phyloP scores from a whole-genome alignment of 1,140 invertebrate genomes.

The Pseudoatta argentina region DNA sequence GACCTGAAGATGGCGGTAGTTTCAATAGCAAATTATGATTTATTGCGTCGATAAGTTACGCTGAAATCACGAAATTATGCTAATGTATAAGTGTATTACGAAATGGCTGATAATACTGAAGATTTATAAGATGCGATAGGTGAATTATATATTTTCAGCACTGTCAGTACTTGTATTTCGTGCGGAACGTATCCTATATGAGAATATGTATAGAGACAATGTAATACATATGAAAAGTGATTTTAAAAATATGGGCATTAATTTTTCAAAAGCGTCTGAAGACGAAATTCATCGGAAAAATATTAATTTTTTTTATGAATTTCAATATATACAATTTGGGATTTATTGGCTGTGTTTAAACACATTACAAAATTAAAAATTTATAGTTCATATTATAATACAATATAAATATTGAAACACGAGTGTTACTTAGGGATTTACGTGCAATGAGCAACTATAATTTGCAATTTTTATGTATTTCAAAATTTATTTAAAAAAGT shows the following conservation, averaged over 20 bases:
- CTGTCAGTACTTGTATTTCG: neutral
- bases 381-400: too few species aligned
- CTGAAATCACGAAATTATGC: conserved; percentile 5
- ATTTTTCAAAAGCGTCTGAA: neutral
- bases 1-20: conserved; percentile 38
- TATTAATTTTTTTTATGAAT: neutral
- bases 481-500: neutral
- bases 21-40: neutral
- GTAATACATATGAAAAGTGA: neutral
- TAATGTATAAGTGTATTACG: neutral
- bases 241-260: neutral
- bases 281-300: neutral
- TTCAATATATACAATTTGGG: too few species aligned
- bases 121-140: neutral
- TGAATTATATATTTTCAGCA: neutral
- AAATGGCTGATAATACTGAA: neutral
- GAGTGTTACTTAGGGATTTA: too few species aligned
- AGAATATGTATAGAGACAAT: too few species aligned
- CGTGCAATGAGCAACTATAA: neutral
- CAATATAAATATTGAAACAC: too few species aligned
- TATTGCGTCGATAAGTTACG: neutral
- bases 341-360: too few species aligned
- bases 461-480: neutral
- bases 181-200: too few species aligned
- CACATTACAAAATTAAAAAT: too few species aligned